Percentiles rank a stretch among this genome's conserved stretches.
These are phyloP conservation scores for Xestia sexstrigata DNA, from an alignment of 2,888 invertebrate genomes.

Conservation along the genomic window DNA sequence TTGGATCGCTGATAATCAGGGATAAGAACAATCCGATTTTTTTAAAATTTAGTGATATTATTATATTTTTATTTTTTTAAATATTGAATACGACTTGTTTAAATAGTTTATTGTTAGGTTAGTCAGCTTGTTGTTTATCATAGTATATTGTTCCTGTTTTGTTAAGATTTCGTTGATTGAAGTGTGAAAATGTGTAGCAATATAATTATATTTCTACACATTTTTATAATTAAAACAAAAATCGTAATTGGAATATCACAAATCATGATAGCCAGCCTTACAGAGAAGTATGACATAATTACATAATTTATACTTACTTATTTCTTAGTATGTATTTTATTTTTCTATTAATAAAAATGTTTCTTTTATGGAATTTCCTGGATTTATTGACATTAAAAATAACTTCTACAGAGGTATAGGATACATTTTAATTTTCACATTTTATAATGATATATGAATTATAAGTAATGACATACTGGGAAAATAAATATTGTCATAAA, in stretches of 20 bases:
- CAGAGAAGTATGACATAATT: neutral
- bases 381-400: neutral
- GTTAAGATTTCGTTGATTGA: neutral
- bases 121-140: neutral
- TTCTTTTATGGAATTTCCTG: neutral
- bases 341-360: constrained; percentile 4
- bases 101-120: too few relatives aligned
- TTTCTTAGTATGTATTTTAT: constrained; percentile 12
- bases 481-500: neutral
- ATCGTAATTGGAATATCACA: neutral
- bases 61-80: neutral
- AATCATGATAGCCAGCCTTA: neutral
- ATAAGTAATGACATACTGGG: neutral
- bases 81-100: constrained; percentile 1
- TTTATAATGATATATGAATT: neutral
- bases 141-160: neutral
- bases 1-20: neutral
- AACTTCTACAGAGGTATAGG: neutral
- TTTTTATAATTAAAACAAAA: neutral
- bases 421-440: neutral
- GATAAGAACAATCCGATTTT: neutral
- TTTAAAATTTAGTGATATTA: neutral
- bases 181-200: too few relatives aligned
- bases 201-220: too few relatives aligned
- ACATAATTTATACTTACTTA: constrained; percentile 3